phyloP scores from a whole-genome alignment of 2,113 vertebrate genomes.

The Saguinus midas region DNA sequence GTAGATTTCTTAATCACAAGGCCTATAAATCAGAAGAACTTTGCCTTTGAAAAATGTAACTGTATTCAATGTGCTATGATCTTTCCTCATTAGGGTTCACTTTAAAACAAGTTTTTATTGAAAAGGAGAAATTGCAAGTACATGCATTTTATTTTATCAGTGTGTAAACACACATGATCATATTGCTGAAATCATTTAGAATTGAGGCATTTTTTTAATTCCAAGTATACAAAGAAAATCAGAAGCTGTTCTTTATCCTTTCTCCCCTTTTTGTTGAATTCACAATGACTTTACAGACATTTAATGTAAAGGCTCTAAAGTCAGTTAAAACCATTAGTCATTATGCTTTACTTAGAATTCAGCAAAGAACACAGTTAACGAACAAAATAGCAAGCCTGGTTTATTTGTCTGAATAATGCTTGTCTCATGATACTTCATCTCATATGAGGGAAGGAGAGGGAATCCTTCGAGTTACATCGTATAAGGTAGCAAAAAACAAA shows the following conservation, averaged over 20 bases:
- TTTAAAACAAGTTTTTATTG: background rate
- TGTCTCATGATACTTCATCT: background rate
- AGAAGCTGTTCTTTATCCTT: background rate
- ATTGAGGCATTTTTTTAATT: background rate
- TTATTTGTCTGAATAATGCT: background rate
- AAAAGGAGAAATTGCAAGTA: background rate
- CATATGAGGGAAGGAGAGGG: background rate
- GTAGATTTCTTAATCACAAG: slow-evolving; percentile 21
- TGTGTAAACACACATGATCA: background rate
- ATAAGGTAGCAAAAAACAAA: background rate
- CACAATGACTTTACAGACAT: background rate
- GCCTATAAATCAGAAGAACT: background rate
- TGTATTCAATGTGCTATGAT: background rate
- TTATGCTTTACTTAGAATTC: background rate
- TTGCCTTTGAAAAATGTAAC: background rate
- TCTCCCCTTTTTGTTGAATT: background rate
- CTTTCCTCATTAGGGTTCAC: background rate
- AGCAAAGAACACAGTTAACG: background rate
- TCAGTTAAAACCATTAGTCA: background rate
- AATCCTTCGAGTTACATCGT: background rate
- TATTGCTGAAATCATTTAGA: background rate
- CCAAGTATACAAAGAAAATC: background rate
- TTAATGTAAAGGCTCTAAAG: slow-evolving; percentile 18
- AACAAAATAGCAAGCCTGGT: background rate
- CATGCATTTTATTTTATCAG: background rate